Percentiles rank a stretch among this genome's conserved stretches.
Evolutionary conservation across 2,797 vertebrate species (phyloP).

Genomic region (Squalus acanthias): DNA sequence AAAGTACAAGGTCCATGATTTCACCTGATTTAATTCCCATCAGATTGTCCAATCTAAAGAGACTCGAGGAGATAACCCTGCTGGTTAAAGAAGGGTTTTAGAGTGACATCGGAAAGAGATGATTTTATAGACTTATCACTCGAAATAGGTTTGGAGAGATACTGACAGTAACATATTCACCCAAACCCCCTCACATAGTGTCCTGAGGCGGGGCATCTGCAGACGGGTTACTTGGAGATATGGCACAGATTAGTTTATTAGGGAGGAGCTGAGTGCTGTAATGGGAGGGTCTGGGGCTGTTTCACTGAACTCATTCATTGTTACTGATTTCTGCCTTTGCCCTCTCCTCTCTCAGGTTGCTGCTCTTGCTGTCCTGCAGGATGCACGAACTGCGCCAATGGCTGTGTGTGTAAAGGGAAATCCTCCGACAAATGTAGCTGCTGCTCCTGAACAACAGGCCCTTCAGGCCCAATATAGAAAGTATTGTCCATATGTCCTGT

Average conservation of each 20-base stretch:
- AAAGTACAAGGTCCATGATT: no score
- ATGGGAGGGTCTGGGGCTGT: not conserved
- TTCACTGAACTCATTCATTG: not conserved
- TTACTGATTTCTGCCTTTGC: not conserved
- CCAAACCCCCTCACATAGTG: no score
- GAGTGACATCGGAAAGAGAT: no score
- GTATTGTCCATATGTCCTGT: slow-evolving; percentile 46
- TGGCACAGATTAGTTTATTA: not conserved
- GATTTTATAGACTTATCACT: no score
- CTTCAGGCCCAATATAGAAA: not conserved
- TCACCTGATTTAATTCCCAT: no score
- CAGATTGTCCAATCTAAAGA: no score
- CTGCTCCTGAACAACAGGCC: slow-evolving; percentile 63
- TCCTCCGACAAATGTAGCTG: slow-evolving; percentile 71
- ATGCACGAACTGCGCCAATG: slow-evolving; percentile 80
- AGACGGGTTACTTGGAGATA: no score
- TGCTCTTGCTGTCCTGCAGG: slow-evolving; percentile 76
- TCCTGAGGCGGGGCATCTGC: no score
- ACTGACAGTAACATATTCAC: no score
- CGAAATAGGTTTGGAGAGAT: no score
- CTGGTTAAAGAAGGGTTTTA: no score
- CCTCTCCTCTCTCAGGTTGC: slow-evolving; percentile 53
- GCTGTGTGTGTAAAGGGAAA: slow-evolving; percentile 80
- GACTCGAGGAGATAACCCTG: no score
- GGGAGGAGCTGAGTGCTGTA: not conserved